Base-by-base conservation (phyloP, 2,888 invertebrate species). In the Drosophila buzzatii region DNA sequence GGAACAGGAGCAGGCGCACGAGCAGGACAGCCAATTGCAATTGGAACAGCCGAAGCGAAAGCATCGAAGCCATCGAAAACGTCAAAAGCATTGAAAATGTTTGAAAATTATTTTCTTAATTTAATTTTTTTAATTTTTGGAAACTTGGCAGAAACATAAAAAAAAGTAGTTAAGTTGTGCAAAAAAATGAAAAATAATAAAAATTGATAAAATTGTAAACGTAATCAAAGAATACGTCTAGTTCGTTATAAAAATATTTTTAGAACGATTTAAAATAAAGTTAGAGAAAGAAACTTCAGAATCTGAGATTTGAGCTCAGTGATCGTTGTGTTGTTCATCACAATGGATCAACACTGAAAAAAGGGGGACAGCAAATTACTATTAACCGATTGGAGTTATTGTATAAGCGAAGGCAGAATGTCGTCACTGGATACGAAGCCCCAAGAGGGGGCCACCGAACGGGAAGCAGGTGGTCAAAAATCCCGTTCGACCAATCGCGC, bases 351-450 rank as follows among this genome's bases (percentile, higher is more conserved):
- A 9, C 8, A 18, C 53, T 31, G 12, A 33, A 44, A 6, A 5
- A 20, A 3, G 7, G 12, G 33, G 12, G 33, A 27, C 27, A 6
- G 4, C 16, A 57, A 20, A 23, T 27, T 27, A 27, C 6, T 27
- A 6, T 27, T 27, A 7, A 35, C n/a, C 20, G 23, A 51, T 31
- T 18, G n/a, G 1, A 49, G 9, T 12, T 49, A 14, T n/a, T 31
- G 42, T 35, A 55, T 31, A 41, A 45, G 37, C 23, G 47, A 6
- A 37, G n/a, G 8, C n/a, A 57, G 42, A 52, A 76, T 76, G 76
- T 58, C 72, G 27, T 16, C 61, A 2, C 16, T 23, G 3, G 27
- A 63, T 31, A n/a, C 12, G n/a, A 60, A 49, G 20, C 47, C 63
- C 33, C 37, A 31, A 16, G 51, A 42, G 5, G 56, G 33, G 9